Evolutionary conservation across 1,140 invertebrate genomes (phyloP), one percentile per base, ranked within the genome.

Genomic region (Rhyacophila brunnea): DNA sequence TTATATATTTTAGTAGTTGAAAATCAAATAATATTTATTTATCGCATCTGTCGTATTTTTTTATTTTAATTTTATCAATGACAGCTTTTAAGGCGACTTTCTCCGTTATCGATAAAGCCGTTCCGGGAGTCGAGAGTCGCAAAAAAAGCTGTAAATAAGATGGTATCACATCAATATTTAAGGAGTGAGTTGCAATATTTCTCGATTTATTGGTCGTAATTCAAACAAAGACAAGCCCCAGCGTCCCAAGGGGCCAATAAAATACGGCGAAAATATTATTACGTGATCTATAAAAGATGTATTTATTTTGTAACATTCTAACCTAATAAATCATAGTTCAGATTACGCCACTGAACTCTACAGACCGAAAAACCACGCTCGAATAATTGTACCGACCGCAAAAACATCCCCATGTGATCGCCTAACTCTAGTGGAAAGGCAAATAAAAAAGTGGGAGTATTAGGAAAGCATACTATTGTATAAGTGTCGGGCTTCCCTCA

Each of bases 301-400:
- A 56, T 56, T 47, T 56, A 56, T 56, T 56, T 47, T 40, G 38
- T 40, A 40, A 40, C 38, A 40, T 15, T 13, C 23, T 56, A 34
- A 44, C 34, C 43, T 56, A 56, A 56, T 56, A 56, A 56, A 56
- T 56, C 53, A 56, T 56, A 47, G 42, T 56, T 47, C 34, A 47
- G 53, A 56, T 56, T 44, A 56, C 45, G 32, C 45, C 15, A 15
- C 43, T 14, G 40, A 54, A 15, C 38, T 40, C 38, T 11, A 5
- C 38, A 13, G 15, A 40, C 38, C 38, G 38, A n/a, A 15, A 15
- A 40, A 40, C 38, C 38, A 15, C n/a, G n/a, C 38, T 40, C 38
- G 23, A 28, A 28, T 28, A 28, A 28, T 28, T 28, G 23, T 28
- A 28, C 23, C 4, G 38, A 40, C n/a, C 38, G 5, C 20, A 7